Conservation (phyloP, 2,888 invertebrate genomes). For the Sicus ferrugineus region DNA sequence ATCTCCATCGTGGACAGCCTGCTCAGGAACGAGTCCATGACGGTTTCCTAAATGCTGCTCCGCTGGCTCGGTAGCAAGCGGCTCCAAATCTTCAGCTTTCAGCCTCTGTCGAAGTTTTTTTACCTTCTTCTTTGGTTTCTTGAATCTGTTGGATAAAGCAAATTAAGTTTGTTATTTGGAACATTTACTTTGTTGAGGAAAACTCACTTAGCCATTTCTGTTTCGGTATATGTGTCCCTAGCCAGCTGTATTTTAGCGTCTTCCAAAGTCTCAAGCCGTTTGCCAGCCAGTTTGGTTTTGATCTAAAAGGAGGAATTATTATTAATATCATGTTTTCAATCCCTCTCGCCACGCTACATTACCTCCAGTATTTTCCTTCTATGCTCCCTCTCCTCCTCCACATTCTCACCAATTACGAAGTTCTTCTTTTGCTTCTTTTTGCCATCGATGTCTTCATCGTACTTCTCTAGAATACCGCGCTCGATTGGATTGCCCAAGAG, state of each 20-base stretch:
- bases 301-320: slow-evolving; percentile 53
- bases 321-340: neutral
- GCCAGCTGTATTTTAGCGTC: slow-evolving; percentile 76
- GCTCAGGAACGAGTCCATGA: slow-evolving; percentile 48
- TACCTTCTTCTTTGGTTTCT: slow-evolving; percentile 83
- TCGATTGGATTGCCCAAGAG: slow-evolving; percentile 72
- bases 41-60: slow-evolving; percentile 59
- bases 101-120: slow-evolving; percentile 75
- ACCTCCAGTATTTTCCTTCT: slow-evolving; percentile 60
- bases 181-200: neutral
- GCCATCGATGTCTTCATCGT: slow-evolving; percentile 81
- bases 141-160: slow-evolving; percentile 69
- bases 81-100: slow-evolving; percentile 77
- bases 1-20: slow-evolving; percentile 61
- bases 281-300: slow-evolving; percentile 70
- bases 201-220: slow-evolving; percentile 79
- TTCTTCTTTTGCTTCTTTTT: slow-evolving; percentile 70
- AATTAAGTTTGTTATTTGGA: slow-evolving; percentile 47
- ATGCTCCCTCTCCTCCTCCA: slow-evolving; percentile 68
- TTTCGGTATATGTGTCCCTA: slow-evolving; percentile 85
- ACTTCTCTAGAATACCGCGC: slow-evolving; percentile 83
- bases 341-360: neutral
- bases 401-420: slow-evolving; percentile 80
- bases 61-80: slow-evolving; percentile 55
- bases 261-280: slow-evolving; percentile 78